Conservation (phyloP, 2,888 invertebrate species). For the Himalopsyche kuldschensis region DNA sequence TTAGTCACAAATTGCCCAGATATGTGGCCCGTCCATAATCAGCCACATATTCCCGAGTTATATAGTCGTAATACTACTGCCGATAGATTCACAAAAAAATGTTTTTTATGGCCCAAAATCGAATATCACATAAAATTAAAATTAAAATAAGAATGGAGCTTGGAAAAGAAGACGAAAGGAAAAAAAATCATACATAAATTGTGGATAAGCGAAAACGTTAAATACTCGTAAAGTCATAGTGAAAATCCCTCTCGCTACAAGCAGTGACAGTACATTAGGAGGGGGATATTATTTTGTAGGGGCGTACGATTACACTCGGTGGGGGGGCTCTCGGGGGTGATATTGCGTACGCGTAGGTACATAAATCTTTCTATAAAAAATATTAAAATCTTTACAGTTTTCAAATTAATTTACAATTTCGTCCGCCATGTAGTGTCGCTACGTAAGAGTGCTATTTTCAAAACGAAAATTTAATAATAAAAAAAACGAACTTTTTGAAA, state of each 20-base stretch:
- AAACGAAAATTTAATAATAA: too few relatives aligned
- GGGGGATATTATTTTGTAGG: slow-evolving; percentile 6
- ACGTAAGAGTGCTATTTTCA: background rate
- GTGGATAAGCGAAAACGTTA: too few relatives aligned
- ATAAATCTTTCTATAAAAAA: background rate
- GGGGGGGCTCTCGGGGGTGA: slow-evolving; percentile 19
- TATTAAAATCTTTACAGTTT: background rate
- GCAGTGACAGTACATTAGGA: slow-evolving; percentile 34
- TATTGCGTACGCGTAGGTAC: background rate
- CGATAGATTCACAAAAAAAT: too few relatives aligned
- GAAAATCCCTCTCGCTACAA: background rate
- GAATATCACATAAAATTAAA: too few relatives aligned
- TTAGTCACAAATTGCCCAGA: too few relatives aligned
- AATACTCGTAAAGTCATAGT: background rate
- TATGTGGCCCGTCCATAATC: too few relatives aligned
- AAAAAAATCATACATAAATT: background rate
- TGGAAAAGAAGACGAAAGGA: too few relatives aligned
- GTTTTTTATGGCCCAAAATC: too few relatives aligned
- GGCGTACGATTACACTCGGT: slow-evolving; percentile 36
- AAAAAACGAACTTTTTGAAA: too few relatives aligned
- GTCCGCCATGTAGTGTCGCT: background rate
- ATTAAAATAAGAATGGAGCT: too few relatives aligned
- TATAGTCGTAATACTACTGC: too few relatives aligned
- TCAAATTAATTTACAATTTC: background rate
- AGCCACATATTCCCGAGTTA: too few relatives aligned